Conservation (phyloP, 2,113 vertebrate genomes). For the Python bivittatus region DNA sequence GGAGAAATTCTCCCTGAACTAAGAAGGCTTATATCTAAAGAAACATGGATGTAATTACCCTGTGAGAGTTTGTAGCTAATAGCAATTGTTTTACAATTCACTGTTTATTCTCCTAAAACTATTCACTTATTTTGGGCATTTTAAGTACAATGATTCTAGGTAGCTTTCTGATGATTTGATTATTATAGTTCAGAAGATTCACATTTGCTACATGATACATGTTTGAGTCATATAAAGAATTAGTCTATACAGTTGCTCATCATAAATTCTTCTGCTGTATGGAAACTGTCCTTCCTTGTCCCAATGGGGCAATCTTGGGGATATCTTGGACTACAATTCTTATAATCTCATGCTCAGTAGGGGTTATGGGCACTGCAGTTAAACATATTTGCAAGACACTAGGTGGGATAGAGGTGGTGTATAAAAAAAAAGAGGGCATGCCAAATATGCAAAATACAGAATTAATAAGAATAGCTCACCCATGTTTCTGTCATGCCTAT, state of each 20-base stretch:
- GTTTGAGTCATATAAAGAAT: neutral
- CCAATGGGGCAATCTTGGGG: neutral
- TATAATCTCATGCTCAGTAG: neutral
- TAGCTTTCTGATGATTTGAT: conserved; percentile 22
- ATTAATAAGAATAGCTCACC: conserved; percentile 50
- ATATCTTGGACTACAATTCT: neutral
- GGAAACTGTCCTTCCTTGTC: neutral
- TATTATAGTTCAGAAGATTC: neutral
- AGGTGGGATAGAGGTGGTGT: neutral
- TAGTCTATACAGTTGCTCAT: conserved; percentile 6
- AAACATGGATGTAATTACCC: neutral
- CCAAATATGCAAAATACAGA: conserved; percentile 23
- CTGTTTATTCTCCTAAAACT: neutral
- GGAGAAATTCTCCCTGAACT: neutral
- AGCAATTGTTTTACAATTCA: neutral
- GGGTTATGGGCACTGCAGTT: neutral
- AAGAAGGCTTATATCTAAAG: neutral
- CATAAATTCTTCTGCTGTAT: neutral
- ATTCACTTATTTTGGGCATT: neutral
- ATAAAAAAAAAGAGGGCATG: conserved; percentile 14
- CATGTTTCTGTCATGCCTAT: conserved; percentile 21
- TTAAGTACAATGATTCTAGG: neutral
- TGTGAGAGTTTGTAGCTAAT: neutral
- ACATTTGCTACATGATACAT: neutral
- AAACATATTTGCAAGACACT: neutral